Evolutionary conservation across 1,140 invertebrate genomes (phyloP).

Genomic region (Bombus soroeensis): DNA sequence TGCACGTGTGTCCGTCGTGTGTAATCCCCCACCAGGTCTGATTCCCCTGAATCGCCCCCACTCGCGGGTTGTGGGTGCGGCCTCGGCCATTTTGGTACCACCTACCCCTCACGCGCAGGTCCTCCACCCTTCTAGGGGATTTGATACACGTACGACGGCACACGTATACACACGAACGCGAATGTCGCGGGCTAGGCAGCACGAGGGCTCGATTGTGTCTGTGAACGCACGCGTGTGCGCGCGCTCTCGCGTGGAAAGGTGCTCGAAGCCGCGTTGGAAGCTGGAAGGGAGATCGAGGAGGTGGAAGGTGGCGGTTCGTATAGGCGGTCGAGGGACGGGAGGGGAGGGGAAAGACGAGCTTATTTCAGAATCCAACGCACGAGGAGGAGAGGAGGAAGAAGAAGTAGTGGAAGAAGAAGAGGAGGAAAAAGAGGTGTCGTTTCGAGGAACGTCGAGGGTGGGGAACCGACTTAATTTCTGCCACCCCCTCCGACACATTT

Average conservation of each 20-base stretch:
- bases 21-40: slow-evolving; percentile 38
- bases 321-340: slow-evolving; percentile 23
- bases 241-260: slow-evolving; percentile 54
- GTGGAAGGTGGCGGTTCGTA: slow-evolving; percentile 52
- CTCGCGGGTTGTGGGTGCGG: slow-evolving; percentile 67
- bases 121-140: slow-evolving; percentile 60
- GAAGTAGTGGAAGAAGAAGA: slow-evolving; percentile 59
- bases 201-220: background rate
- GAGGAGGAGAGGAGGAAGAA: slow-evolving; percentile 55
- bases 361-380: slow-evolving; percentile 80
- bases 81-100: slow-evolving; percentile 80
- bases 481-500: slow-evolving; percentile 59
- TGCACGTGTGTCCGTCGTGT: slow-evolving; percentile 53
- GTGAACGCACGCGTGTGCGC: slow-evolving; percentile 37
- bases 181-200: slow-evolving; percentile 29
- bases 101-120: slow-evolving; percentile 74
- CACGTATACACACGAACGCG: slow-evolving; percentile 52
- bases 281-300: slow-evolving; percentile 30
- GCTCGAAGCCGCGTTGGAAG: slow-evolving; percentile 43
- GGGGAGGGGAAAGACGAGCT: slow-evolving; percentile 66
- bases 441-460: slow-evolving; percentile 60
- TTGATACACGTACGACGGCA: slow-evolving; percentile 52
- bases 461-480: slow-evolving; percentile 80
- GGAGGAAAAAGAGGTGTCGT: slow-evolving; percentile 69
- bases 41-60: slow-evolving; percentile 75